Percentiles rank a stretch among this genome's conserved stretches.
These are phyloP conservation scores for Callopanchax toddi DNA, from an alignment of 2,113 vertebrate species.

Conservation along the genomic window DNA sequence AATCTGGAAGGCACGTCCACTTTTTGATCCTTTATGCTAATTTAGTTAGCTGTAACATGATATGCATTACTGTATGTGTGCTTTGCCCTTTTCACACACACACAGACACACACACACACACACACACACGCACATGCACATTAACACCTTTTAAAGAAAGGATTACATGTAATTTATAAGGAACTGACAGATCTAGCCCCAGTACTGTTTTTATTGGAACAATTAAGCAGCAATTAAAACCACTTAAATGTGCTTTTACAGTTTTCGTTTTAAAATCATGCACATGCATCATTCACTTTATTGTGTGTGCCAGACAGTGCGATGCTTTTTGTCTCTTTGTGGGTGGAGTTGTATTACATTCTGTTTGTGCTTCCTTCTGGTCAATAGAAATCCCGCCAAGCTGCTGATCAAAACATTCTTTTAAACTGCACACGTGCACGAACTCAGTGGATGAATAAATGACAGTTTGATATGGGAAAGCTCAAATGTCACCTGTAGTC, in stretches of 20 bases:
- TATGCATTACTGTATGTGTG: slow-evolving; percentile 32
- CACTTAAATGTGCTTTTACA: not conserved
- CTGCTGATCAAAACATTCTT: slow-evolving; percentile 59
- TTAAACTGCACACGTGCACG: slow-evolving; percentile 39
- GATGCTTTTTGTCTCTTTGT: not conserved
- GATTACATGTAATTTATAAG: slow-evolving; percentile 13
- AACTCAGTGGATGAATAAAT: slow-evolving; percentile 47
- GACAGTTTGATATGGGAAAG: slow-evolving; percentile 65
- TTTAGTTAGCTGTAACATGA: slow-evolving; percentile 28
- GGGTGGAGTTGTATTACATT: not conserved
- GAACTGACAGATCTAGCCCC: slow-evolving; percentile 24
- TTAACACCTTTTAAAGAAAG: not conserved
- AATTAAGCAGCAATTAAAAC: not conserved
- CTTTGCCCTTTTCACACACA: slow-evolving; percentile 2
- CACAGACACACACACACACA: too few relatives aligned
- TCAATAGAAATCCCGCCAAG: slow-evolving; percentile 26
- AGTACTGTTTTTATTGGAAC: not conserved
- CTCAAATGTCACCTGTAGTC: slow-evolving; percentile 64
- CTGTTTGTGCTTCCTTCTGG: slow-evolving; percentile 13
- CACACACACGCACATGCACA: not conserved
- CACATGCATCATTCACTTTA: too few relatives aligned
- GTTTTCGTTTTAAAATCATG: not conserved
- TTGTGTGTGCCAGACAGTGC: too few relatives aligned
- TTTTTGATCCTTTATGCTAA: slow-evolving; percentile 28
- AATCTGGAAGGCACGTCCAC: slow-evolving; percentile 31